Conservation (phyloP, 2,888 invertebrate species). For the Ormyrus thymus region DNA sequence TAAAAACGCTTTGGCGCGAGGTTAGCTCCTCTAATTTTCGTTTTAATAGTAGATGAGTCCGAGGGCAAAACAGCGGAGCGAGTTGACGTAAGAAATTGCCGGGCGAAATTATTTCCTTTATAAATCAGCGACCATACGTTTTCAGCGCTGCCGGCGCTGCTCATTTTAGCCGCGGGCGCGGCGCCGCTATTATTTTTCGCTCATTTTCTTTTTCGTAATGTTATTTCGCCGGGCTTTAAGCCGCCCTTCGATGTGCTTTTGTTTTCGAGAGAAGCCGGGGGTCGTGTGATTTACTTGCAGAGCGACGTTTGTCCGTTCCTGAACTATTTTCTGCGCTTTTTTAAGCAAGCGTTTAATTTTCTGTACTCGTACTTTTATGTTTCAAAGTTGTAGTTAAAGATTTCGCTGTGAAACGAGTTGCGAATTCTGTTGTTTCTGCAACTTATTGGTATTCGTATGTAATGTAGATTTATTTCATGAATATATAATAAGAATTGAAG, state of each 20-base stretch:
- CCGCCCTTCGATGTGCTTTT: not conserved
- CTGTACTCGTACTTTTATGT: too few species aligned
- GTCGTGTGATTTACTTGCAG: too few species aligned
- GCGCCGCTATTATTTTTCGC: conserved; percentile 45
- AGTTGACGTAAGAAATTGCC: conserved; percentile 67
- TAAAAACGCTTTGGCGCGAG: not conserved
- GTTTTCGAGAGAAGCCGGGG: too few species aligned
- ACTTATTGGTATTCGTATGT: too few species aligned
- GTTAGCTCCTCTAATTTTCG: conserved; percentile 33
- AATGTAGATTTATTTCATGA: too few species aligned
- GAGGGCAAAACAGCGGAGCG: conserved; percentile 12
- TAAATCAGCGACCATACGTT: conserved; percentile 72
- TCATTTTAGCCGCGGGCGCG: conserved; percentile 33
- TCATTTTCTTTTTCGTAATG: conserved; percentile 41
- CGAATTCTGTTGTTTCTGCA: too few species aligned
- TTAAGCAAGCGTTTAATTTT: too few species aligned
- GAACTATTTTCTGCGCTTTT: too few species aligned
- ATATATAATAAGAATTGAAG: too few species aligned
- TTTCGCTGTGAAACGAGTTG: too few species aligned
- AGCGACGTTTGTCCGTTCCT: too few species aligned
- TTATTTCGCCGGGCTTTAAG: not conserved
- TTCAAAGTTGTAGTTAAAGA: too few species aligned
- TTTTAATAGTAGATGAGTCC: conserved; percentile 28
- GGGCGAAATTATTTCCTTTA: conserved; percentile 72
- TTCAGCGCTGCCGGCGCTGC: conserved; percentile 56